Evolutionary conservation across 30 jellyfish, hydroid and myxozoan species (phyloP).

Genomic region (Nemopilema nomurai): DNA sequence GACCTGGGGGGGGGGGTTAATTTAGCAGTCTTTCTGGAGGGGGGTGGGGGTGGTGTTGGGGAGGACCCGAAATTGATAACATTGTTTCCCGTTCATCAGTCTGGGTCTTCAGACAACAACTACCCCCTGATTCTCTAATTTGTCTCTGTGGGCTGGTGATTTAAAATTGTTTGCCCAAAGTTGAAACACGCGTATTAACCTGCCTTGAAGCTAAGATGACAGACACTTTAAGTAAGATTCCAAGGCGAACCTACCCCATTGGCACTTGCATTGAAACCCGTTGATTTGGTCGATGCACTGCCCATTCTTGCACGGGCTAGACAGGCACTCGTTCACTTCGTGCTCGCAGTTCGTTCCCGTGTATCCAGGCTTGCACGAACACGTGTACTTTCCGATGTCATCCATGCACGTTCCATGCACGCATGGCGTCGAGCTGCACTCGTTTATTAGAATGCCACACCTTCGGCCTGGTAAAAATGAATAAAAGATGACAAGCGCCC

Average conservation of each 20-base stretch:
- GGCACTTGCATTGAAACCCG: slow-evolving; percentile 66
- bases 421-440: slow-evolving; percentile 77
- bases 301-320: slow-evolving; percentile 67
- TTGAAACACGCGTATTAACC: too few species aligned
- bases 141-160: too few species aligned
- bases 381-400: slow-evolving; percentile 64
- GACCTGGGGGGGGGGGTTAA: too few species aligned
- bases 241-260: not conserved
- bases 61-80: too few species aligned
- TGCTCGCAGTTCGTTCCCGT: slow-evolving; percentile 65
- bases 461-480: slow-evolving; percentile 31
- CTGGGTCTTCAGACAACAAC: too few species aligned
- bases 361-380: slow-evolving; percentile 79
- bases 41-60: too few species aligned
- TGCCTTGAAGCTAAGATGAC: too few species aligned
- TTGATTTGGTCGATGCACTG: slow-evolving; percentile 72
- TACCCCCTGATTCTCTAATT: too few species aligned
- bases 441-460: slow-evolving; percentile 65
- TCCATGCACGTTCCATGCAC: slow-evolving; percentile 63
- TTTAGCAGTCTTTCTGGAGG: too few species aligned
- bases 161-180: too few species aligned
- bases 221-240: too few species aligned
- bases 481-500: not conserved
- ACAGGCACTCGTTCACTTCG: slow-evolving; percentile 68
- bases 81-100: too few species aligned